phyloP scores from a whole-genome alignment of 1,140 invertebrate species.

The Formica exsecta region DNA sequence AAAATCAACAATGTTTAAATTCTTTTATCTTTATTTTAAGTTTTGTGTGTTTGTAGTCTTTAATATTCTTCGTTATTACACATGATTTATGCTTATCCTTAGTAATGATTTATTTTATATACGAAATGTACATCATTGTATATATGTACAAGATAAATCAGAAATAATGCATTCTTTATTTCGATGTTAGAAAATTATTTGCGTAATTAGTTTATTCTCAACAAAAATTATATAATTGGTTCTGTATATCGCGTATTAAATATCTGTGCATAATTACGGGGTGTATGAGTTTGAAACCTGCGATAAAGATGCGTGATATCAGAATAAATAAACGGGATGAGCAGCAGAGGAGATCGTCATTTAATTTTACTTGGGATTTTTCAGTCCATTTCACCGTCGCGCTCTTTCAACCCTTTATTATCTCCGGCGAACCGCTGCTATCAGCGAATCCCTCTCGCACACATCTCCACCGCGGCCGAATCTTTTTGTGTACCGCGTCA shows the following conservation, averaged over 20 bases:
- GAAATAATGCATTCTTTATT: not conserved
- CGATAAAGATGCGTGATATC: not conserved
- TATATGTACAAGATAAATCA: not conserved
- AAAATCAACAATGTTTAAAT: not conserved
- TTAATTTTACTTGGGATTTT: slow-evolving; percentile 27
- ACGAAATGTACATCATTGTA: not conserved
- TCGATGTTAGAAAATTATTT: not conserved
- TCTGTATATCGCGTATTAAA: too few relatives aligned
- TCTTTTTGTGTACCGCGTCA: slow-evolving; percentile 13
- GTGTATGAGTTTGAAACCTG: not conserved
- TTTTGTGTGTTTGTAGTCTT: not conserved
- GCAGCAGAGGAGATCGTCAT: not conserved
- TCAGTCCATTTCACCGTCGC: slow-evolving; percentile 18
- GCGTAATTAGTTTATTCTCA: not conserved
- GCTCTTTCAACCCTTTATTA: slow-evolving; percentile 16
- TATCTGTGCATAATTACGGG: not conserved
- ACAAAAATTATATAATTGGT: not conserved
- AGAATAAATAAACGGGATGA: not conserved
- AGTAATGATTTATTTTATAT: not conserved
- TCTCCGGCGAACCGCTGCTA: slow-evolving; percentile 5
- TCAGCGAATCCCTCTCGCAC: slow-evolving; percentile 1
- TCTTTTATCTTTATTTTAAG: not conserved
- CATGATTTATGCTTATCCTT: too few relatives aligned
- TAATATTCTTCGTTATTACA: too few relatives aligned
- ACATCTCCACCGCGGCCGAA: slow-evolving; percentile 12